These are phyloP conservation scores for Leptarthrus brevirostris DNA, from an alignment of 2,888 invertebrate species.

Conservation along the genomic window DNA sequence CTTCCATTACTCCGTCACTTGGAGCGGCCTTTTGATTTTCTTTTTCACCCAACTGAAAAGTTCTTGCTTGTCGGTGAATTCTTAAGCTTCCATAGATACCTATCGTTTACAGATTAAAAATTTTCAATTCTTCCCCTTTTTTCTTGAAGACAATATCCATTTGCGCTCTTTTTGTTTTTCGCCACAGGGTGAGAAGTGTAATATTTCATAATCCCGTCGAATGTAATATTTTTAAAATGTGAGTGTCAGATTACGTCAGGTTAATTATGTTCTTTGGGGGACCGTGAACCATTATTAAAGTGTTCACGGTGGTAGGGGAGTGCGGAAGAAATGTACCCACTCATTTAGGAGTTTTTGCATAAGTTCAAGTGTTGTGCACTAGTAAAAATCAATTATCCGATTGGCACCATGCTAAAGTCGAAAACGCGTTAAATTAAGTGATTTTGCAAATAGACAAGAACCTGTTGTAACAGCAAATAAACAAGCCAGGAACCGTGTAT, in stretches of 20 bases:
- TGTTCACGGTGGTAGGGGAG: too few species aligned
- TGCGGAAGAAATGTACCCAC: too few species aligned
- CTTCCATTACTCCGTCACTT: not conserved
- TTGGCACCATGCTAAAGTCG: not conserved
- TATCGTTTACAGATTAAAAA: constrained; percentile 55
- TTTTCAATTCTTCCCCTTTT: constrained; percentile 51
- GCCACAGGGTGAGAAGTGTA: constrained; percentile 32
- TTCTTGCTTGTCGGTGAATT: constrained; percentile 23
- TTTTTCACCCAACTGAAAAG: not conserved
- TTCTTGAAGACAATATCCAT: constrained; percentile 10
- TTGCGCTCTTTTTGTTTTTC: not conserved
- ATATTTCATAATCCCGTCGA: constrained; percentile 36
- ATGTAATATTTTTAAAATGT: not conserved
- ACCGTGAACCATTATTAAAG: too few species aligned
- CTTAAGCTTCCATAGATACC: constrained; percentile 48
- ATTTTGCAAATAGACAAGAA: constrained; percentile 41
- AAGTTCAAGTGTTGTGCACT: not conserved
- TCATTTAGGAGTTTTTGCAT: too few species aligned
- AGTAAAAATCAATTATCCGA: constrained; percentile 33
- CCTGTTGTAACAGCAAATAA: constrained; percentile 39
- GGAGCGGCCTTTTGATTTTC: not conserved
- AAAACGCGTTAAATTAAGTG: constrained; percentile 43
- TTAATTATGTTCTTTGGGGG: too few species aligned
- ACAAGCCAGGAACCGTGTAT: constrained; percentile 18
- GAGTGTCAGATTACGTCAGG: too few species aligned